Percentiles rank a stretch among this genome's conserved stretches.
phyloP scores from a whole-genome alignment of 2,113 vertebrate genomes.

The Cyanoderma ruficeps region DNA sequence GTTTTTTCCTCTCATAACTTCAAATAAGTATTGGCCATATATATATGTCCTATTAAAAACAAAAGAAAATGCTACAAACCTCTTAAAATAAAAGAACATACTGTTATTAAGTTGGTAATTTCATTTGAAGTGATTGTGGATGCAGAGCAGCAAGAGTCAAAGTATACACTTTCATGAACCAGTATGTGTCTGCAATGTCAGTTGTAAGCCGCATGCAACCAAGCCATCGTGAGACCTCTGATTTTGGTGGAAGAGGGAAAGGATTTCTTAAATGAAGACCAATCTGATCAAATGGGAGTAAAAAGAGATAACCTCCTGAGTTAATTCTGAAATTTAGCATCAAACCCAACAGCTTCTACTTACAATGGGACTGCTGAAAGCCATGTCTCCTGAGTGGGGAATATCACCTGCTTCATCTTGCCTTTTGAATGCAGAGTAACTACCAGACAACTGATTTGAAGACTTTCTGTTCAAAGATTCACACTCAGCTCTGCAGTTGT shows the following conservation, averaged over 20 bases:
- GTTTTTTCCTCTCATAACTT: neutral
- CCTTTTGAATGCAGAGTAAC: constrained; percentile 38
- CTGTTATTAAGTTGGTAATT: neutral
- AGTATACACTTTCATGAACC: neutral
- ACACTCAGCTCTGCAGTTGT: constrained; percentile 64
- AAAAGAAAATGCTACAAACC: neutral
- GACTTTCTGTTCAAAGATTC: constrained; percentile 72
- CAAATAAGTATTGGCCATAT: neutral
- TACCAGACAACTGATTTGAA: constrained; percentile 64
- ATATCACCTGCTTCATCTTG: constrained; percentile 31
- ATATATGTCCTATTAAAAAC: neutral
- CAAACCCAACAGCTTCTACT: constrained; percentile 39
- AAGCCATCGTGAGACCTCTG: neutral
- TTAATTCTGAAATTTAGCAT: neutral
- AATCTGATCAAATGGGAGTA: neutral
- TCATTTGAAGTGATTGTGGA: neutral
- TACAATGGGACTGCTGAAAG: constrained; percentile 91
- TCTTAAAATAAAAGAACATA: neutral
- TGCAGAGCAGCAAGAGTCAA: neutral
- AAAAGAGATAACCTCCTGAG: neutral
- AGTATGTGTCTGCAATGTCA: neutral
- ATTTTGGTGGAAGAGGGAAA: neutral
- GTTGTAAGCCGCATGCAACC: neutral
- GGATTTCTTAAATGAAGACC: neutral
- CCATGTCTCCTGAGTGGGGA: constrained; percentile 61